These are phyloP conservation scores for Harpagoxenus sublaevis DNA, from an alignment of 2,888 invertebrate genomes.

Conservation along the genomic window DNA sequence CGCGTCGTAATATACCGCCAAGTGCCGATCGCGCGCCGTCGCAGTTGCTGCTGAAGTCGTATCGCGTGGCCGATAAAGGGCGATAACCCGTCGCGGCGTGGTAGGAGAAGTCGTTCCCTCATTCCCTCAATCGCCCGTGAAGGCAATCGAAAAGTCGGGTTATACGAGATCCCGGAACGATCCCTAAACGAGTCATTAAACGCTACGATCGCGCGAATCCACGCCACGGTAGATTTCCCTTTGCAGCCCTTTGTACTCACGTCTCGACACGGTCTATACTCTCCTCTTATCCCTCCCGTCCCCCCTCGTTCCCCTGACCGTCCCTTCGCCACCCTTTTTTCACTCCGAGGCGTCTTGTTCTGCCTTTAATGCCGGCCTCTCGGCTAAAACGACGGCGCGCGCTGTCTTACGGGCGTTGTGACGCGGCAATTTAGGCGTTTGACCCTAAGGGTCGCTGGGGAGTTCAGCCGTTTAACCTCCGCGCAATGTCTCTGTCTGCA, in stretches of 20 bases:
- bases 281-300: neutral
- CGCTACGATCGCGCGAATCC: constrained; percentile 44
- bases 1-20: constrained; percentile 21
- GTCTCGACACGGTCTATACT: constrained; percentile 47
- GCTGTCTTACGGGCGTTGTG: constrained; percentile 80
- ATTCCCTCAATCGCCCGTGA: constrained; percentile 40
- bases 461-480: constrained; percentile 84
- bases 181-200: constrained; percentile 65
- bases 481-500: constrained; percentile 83
- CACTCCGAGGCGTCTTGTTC: constrained; percentile 40
- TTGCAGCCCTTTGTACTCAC: constrained; percentile 57
- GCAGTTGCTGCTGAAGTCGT: constrained; percentile 15
- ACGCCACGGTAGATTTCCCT: constrained; percentile 64
- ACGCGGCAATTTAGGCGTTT: constrained; percentile 85
- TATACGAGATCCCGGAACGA: constrained; percentile 53
- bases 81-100: constrained; percentile 31
- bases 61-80: constrained; percentile 33
- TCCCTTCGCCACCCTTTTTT: constrained; percentile 45
- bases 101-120: constrained; percentile 26
- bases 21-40: constrained; percentile 8
- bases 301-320: neutral
- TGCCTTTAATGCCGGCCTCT: constrained; percentile 75
- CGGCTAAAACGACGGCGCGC: constrained; percentile 78
- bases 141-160: constrained; percentile 59
- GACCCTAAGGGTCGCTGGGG: constrained; percentile 80